Conservation (phyloP, 23 tunicate genomes). For the Halocynthia roretzi region DNA sequence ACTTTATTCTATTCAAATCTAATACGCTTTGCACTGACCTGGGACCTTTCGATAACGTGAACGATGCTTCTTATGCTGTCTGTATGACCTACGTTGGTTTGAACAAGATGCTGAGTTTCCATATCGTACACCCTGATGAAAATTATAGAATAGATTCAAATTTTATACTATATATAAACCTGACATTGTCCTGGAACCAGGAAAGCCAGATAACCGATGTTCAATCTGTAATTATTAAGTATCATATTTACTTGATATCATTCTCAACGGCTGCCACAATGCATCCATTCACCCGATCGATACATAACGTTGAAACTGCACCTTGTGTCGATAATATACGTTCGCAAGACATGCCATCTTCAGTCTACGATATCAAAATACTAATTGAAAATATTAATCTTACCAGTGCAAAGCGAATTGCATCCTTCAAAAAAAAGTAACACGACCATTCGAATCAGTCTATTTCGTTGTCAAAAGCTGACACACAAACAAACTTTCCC, state of each 20-base stretch:
- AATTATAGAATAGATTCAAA: not conserved
- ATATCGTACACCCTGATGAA: slow-evolving; percentile 71
- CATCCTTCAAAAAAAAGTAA: not conserved
- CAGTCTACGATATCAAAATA: slow-evolving; percentile 40
- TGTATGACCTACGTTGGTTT: slow-evolving; percentile 82
- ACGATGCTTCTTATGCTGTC: slow-evolving; percentile 73
- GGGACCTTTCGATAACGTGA: slow-evolving; percentile 82
- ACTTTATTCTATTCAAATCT: too few relatives aligned
- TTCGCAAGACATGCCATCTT: slow-evolving; percentile 75
- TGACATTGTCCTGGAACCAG: not conserved
- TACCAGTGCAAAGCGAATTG: not conserved
- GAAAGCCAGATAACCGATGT: not conserved
- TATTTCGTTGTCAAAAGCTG: not conserved
- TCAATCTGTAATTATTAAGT: not conserved
- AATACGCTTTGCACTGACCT: too few relatives aligned
- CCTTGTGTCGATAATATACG: slow-evolving; percentile 60
- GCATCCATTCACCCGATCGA: slow-evolving; percentile 77
- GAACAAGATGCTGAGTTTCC: slow-evolving; percentile 76
- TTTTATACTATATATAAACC: not conserved
- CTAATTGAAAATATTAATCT: not conserved
- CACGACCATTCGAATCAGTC: not conserved
- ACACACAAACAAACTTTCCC: slow-evolving; percentile 1
- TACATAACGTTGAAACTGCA: slow-evolving; percentile 61
- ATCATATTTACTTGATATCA: slow-evolving; percentile 56
- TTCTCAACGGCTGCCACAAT: slow-evolving; percentile 84